phyloP scores from a whole-genome alignment of 2,113 vertebrate species.

The Rhinolophus ferrumequinum region DNA sequence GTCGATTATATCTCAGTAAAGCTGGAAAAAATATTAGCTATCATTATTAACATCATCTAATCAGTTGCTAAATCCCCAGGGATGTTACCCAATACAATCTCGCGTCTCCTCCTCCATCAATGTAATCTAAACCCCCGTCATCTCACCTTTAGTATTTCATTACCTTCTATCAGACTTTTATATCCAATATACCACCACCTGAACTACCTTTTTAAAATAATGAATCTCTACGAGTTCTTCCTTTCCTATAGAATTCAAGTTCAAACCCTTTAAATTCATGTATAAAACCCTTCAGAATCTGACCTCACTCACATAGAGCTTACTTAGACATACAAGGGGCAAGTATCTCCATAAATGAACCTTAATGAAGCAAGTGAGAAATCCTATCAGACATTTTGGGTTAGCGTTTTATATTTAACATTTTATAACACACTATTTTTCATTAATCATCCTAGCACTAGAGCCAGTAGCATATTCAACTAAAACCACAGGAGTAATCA shows the following conservation, averaged over 20 bases:
- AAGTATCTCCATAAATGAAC: not conserved
- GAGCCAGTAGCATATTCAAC: not conserved
- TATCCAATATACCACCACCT: not conserved
- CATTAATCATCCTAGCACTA: not conserved
- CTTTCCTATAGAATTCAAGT: not conserved
- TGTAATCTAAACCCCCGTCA: not conserved
- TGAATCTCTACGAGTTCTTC: not conserved
- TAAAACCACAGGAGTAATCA: not conserved
- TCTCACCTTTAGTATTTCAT: not conserved
- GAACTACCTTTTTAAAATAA: slow-evolving; percentile 1
- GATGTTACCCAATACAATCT: not conserved
- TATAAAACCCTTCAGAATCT: not conserved
- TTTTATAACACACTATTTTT: not conserved
- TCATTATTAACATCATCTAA: not conserved
- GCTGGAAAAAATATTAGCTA: not conserved
- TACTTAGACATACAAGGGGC: not conserved
- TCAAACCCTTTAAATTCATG: not conserved
- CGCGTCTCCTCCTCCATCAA: not conserved
- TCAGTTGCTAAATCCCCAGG: not conserved
- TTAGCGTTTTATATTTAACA: not conserved
- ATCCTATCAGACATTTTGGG: not conserved
- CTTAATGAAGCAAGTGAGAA: slow-evolving; percentile 10
- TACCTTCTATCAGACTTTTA: not conserved
- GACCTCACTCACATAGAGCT: not conserved
- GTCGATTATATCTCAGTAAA: not conserved